Evolutionary conservation across 2,797 vertebrate genomes (phyloP).

Genomic region (Siniperca undulata): DNA sequence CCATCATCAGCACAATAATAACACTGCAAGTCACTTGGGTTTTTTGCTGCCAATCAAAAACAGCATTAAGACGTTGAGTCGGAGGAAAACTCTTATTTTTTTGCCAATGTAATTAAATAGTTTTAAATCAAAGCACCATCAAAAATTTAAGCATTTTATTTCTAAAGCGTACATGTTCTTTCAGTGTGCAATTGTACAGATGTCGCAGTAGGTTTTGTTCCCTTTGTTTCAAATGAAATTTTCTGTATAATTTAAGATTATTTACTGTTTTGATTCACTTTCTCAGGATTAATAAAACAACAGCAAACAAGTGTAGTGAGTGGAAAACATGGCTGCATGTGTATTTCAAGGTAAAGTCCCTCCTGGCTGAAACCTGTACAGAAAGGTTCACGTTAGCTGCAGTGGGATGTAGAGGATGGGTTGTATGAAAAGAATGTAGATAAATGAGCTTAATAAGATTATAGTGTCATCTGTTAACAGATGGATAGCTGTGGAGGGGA

Average conservation of each 20-base stretch:
- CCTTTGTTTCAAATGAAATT: slow-evolving; percentile 87
- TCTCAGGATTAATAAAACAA: slow-evolving; percentile 94
- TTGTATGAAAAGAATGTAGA: slow-evolving; percentile 49
- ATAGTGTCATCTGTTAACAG: slow-evolving; percentile 40
- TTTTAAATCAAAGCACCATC: slow-evolving; percentile 62
- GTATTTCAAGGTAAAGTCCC: slow-evolving; percentile 43
- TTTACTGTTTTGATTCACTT: slow-evolving; percentile 93
- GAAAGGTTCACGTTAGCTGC: slow-evolving; percentile 71
- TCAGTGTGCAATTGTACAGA: slow-evolving; percentile 88
- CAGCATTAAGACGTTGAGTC: slow-evolving; percentile 83
- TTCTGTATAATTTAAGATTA: slow-evolving; percentile 87
- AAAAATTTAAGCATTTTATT: slow-evolving; percentile 84
- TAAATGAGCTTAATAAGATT: slow-evolving; percentile 61
- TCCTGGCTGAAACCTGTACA: slow-evolving; percentile 40
- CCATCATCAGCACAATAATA: slow-evolving; percentile 83
- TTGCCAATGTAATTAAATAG: slow-evolving; percentile 89
- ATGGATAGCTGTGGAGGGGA: slow-evolving; percentile 17
- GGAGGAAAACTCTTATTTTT: slow-evolving; percentile 76
- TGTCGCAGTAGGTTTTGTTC: slow-evolving; percentile 83
- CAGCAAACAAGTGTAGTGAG: slow-evolving; percentile 73
- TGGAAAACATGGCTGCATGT: slow-evolving; percentile 53
- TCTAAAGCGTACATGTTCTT: slow-evolving; percentile 84
- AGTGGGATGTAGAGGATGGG: slow-evolving; percentile 50
- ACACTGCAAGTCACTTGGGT: slow-evolving; percentile 81
- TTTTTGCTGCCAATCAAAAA: slow-evolving; percentile 84